Conservation (phyloP, 2,113 vertebrate species). For the Hippocampus mohnikei region DNA sequence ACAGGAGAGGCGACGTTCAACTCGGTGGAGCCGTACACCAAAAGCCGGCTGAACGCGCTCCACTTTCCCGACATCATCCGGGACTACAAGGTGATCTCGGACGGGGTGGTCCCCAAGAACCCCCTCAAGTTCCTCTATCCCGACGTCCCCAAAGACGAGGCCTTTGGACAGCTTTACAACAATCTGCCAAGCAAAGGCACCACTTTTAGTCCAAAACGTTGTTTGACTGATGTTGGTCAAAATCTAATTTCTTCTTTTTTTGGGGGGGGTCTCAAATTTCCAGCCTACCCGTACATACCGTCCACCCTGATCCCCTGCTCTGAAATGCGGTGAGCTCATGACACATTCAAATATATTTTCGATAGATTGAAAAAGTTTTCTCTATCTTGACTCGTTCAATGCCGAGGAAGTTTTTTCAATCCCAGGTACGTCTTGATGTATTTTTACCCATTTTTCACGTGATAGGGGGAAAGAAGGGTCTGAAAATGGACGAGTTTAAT, state of each 20-base stretch:
- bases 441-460: too few species aligned
- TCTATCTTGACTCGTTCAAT: too few species aligned
- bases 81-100: slow-evolving; percentile 93
- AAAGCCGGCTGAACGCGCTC: slow-evolving; percentile 85
- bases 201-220: background rate
- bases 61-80: slow-evolving; percentile 91
- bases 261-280: slow-evolving; percentile 5
- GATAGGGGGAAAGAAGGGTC: too few species aligned
- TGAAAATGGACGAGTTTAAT: too few species aligned
- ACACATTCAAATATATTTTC: background rate
- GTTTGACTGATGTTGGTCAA: background rate
- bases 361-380: too few species aligned
- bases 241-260: background rate
- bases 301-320: slow-evolving; percentile 91
- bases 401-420: too few species aligned
- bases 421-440: too few species aligned
- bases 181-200: slow-evolving; percentile 85
- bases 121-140: slow-evolving; percentile 96
- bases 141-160: slow-evolving; percentile 92
- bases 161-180: slow-evolving; percentile 94
- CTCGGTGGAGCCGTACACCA: slow-evolving; percentile 94
- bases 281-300: slow-evolving; percentile 81
- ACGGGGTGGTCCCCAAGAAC: slow-evolving; percentile 88
- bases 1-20: slow-evolving; percentile 88
- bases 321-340: slow-evolving; percentile 81